Base-by-base conservation (phyloP, 1,140 invertebrate species). In the Nylanderia fulva region DNA sequence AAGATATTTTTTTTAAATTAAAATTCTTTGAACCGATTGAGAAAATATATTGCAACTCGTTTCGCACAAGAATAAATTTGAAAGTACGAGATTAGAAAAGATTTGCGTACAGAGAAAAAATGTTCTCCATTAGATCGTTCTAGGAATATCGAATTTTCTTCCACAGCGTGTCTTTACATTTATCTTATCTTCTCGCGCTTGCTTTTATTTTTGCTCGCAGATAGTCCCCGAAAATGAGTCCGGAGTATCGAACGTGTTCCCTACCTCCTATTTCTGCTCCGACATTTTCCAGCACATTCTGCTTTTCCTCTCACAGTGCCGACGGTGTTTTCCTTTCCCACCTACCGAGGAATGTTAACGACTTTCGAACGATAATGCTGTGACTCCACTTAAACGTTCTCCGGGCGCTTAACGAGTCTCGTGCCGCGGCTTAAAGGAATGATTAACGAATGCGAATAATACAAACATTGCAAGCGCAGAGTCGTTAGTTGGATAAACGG, bases 291-390 rank as follows among this genome's bases (percentile, higher is more conserved):
- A 39, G 39, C 69, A 48, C 45, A 48, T 76, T 56, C 45, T 27
- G 52, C 69, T 36, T 54, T 80, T 24, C 33, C 72, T 75, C 33
- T 21, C 61, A 18, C 74, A 15, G 6, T 42, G 6, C n/a, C 54
- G 36, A 6, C 36, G 9, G 36, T 15, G 63, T 39, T 54, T 68
- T 54, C 42, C 69, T n/a, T 75, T 45, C 33, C 24, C 63, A 68
- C 18, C 61, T 48, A 61, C 48, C 18, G 48, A 27, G 85, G 85
- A 86, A 86, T 86, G 79, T 86, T 86, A 86, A 86, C 79, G 79
- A 86, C 79, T 84, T 85, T 74, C 56, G 69, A 86, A 84, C 79
- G 85, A 86, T 86, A 86, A 84, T 80, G 68, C 77, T 64, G 56
- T 60, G 77, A 86, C 54, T 84, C 42, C 58, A 72, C 66, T 64